Conservation (phyloP, 1,140 invertebrate species). For the Magallana ariakensis region DNA sequence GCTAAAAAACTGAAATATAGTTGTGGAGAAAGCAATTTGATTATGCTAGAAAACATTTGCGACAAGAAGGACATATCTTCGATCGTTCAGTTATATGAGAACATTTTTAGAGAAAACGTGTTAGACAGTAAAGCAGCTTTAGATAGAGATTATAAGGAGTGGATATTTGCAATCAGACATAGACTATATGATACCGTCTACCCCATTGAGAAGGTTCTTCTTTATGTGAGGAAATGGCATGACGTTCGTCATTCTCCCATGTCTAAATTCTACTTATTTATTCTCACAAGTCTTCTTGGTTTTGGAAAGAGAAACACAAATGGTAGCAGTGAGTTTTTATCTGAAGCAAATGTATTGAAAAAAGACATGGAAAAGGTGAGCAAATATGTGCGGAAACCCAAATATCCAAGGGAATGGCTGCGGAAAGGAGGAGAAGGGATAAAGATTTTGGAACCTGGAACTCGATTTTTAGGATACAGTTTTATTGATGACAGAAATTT, state of each 20-base stretch:
- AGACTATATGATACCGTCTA: constrained; percentile 38
- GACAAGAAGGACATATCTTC: constrained; percentile 46
- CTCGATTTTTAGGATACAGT: constrained; percentile 43
- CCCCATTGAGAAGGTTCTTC: constrained; percentile 51
- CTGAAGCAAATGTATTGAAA: constrained; percentile 47
- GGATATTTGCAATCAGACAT: constrained; percentile 60
- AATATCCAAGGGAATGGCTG: constrained; percentile 60
- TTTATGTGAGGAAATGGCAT: constrained; percentile 53
- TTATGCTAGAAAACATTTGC: constrained; percentile 51
- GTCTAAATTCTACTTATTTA: constrained; percentile 59
- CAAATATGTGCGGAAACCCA: constrained; percentile 42
- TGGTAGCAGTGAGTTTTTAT: constrained; percentile 48
- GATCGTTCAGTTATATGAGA: constrained; percentile 56
- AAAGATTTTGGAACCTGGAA: constrained; percentile 49
- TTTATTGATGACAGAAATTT: constrained; percentile 43
- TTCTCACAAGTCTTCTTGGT: constrained; percentile 59
- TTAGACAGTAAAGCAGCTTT: constrained; percentile 46
- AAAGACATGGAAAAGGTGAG: constrained; percentile 51
- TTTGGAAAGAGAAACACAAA: constrained; percentile 49
- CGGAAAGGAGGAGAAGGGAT: constrained; percentile 53
- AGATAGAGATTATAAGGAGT: constrained; percentile 59
- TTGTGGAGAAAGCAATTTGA: constrained; percentile 17
- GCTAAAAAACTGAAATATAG: constrained; percentile 55
- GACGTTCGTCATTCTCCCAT: constrained; percentile 52
- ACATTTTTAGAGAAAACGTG: constrained; percentile 51